Base-by-base conservation (phyloP, 1,140 invertebrate genomes). In the Dufourea novaeangliae region DNA sequence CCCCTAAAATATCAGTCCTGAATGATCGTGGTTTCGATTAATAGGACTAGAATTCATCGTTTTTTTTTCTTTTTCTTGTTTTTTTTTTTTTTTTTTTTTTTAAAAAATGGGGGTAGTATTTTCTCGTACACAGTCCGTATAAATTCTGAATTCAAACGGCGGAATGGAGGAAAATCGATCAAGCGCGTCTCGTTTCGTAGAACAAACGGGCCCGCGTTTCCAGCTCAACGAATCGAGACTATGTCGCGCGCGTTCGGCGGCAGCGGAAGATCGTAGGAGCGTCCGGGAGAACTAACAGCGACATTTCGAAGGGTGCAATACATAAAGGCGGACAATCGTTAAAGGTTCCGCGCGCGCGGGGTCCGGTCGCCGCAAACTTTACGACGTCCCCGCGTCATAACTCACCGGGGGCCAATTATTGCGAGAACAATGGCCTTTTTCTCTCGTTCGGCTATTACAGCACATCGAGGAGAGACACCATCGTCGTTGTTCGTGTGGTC, bases 381-480 rank as follows among this genome's bases (percentile, higher is more conserved):
- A 88, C 87, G 87, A 87, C 82, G 79, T 84, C 73, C 70, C 86
- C 75, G 64, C 71, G 82, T 87, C 87, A 85, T 88, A 88, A 88
- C 82, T 88, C 86, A 88, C 77, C 69, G 44, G 82, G 76, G 82
- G 79, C 87, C 86, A 88, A 88, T 88, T 88, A 88, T 87, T 86
- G 84, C 85, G 82, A 83, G 84, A 88, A 85, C 83, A 85, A 85
- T 84, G 79, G 79, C 62, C 79, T 80, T 57, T 86, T 82, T 87
- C 74, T 86, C 73, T 66, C 79, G 78, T 86, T 87, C 57, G 76
- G 79, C 75, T 79, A 80, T 88, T 84, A 80, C 71, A 34, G 54
- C 39, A 14, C 73, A 57, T 27, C 41, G 20, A 27, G 8, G 25
- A 37, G 44, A 11, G 57, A 11, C 25, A 29, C 10, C 14, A 22